Evolutionary conservation across 2,888 invertebrate species (phyloP).

Genomic region (Cheilosia soror): DNA sequence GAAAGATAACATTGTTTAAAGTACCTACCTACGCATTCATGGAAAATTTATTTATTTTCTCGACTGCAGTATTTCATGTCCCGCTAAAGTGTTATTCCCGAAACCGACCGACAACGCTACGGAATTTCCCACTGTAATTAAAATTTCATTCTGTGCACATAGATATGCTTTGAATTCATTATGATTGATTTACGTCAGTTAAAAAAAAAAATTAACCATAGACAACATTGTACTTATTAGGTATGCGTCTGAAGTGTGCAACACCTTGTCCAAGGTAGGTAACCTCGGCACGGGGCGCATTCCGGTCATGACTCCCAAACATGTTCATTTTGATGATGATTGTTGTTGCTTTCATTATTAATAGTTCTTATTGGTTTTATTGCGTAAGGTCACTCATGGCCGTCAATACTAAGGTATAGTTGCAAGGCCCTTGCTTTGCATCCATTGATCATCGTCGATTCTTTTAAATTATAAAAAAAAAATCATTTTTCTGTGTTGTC

Average conservation of each 20-base stretch:
- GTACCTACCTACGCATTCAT: neutral
- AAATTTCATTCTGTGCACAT: constrained; percentile 37
- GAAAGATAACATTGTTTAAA: constrained; percentile 22
- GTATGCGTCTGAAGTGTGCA: constrained; percentile 58
- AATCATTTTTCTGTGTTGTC: constrained; percentile 7
- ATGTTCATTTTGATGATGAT: constrained; percentile 17
- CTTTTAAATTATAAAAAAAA: constrained; percentile 22
- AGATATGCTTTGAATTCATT: constrained; percentile 51
- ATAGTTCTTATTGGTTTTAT: constrained; percentile 57
- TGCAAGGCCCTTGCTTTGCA: constrained; percentile 59
- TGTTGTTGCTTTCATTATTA: constrained; percentile 39
- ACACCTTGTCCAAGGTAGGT: constrained; percentile 67
- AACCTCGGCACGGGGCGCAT: constrained; percentile 39
- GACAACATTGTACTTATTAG: constrained; percentile 30
- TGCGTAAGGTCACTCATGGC: constrained; percentile 51
- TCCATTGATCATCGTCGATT: constrained; percentile 38
- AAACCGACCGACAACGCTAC: constrained; percentile 1
- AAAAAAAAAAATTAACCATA: constrained; percentile 4
- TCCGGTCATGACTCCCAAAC: constrained; percentile 45
- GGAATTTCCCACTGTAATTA: constrained; percentile 41
- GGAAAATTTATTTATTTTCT: constrained; percentile 43
- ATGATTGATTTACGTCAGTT: constrained; percentile 52
- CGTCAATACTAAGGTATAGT: constrained; percentile 28
- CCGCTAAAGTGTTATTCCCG: neutral
- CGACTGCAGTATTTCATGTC: constrained; percentile 7